A percentile compares a stretch with the other conserved stretches of the same genome.
Conservation (phyloP, 2,888 invertebrate genomes). For the Tipula unca region DNA sequence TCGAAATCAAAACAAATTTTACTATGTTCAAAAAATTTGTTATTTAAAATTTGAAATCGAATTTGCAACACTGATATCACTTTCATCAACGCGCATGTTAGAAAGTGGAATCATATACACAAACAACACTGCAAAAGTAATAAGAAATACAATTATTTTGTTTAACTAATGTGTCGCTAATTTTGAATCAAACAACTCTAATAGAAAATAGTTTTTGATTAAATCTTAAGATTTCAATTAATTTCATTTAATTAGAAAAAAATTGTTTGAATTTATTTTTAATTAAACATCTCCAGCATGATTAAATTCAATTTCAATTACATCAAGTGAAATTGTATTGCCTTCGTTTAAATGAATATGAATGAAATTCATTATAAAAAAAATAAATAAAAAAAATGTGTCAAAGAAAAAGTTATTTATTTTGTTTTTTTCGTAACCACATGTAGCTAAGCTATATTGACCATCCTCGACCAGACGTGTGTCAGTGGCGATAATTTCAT, state of each 20-base stretch:
- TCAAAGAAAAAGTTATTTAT: conserved; percentile 2
- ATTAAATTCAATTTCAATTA: not conserved
- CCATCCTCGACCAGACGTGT: not conserved
- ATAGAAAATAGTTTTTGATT: not conserved
- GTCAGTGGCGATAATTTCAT: not conserved
- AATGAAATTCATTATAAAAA: not conserved
- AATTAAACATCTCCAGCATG: not conserved
- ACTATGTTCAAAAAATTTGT: not conserved
- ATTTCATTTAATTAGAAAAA: not conserved
- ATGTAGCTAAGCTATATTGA: not conserved
- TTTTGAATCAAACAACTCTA: not conserved
- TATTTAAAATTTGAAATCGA: not conserved
- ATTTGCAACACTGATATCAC: not conserved
- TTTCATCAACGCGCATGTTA: no score
- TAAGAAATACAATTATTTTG: not conserved
- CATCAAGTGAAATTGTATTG: not conserved
- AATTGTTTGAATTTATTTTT: not conserved
- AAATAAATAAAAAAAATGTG: not conserved
- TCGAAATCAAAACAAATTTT: no score
- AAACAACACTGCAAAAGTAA: not conserved
- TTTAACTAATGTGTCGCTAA: not conserved
- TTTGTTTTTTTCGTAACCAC: not conserved
- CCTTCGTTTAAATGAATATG: not conserved
- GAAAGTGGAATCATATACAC: no score
- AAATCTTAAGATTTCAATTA: not conserved